Percentiles rank a stretch among this genome's conserved stretches.
Conservation (phyloP, 2,113 vertebrate species). For the Circaetus gallicus region DNA sequence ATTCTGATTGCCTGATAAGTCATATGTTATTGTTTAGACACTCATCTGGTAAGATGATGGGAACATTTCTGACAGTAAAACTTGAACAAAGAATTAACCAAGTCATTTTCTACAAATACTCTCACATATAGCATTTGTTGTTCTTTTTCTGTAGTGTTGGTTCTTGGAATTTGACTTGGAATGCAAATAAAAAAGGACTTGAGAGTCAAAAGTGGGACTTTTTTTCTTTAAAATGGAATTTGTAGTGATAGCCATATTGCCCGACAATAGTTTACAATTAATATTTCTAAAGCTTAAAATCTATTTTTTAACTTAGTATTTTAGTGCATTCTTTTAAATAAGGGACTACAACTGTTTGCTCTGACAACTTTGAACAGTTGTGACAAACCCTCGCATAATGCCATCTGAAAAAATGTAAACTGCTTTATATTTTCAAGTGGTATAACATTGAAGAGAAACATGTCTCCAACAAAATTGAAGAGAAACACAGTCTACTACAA, state of each 20-base stretch:
- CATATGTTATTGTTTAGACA: not conserved
- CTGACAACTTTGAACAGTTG: not conserved
- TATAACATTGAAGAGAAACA: not conserved
- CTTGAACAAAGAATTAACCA: not conserved
- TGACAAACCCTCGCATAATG: not conserved
- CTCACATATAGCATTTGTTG: not conserved
- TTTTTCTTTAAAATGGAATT: not conserved
- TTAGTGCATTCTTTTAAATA: not conserved
- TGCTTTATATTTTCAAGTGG: not conserved
- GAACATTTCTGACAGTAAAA: not conserved
- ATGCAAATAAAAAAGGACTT: not conserved
- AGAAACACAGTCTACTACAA: not conserved
- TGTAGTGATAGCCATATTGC: not conserved
- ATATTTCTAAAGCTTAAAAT: not conserved
- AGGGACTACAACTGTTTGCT: not conserved
- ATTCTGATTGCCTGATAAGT: not conserved
- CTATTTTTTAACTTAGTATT: not conserved
- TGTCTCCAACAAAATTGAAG: not conserved
- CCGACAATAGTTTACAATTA: not conserved
- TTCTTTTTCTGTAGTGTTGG: not conserved
- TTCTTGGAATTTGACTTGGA: not conserved
- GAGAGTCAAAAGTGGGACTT: not conserved
- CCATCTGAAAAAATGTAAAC: not conserved
- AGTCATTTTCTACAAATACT: not conserved
- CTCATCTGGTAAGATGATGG: not conserved